phyloP scores from a whole-genome alignment of 2,797 vertebrate genomes.

The Eulemur mongoz region DNA sequence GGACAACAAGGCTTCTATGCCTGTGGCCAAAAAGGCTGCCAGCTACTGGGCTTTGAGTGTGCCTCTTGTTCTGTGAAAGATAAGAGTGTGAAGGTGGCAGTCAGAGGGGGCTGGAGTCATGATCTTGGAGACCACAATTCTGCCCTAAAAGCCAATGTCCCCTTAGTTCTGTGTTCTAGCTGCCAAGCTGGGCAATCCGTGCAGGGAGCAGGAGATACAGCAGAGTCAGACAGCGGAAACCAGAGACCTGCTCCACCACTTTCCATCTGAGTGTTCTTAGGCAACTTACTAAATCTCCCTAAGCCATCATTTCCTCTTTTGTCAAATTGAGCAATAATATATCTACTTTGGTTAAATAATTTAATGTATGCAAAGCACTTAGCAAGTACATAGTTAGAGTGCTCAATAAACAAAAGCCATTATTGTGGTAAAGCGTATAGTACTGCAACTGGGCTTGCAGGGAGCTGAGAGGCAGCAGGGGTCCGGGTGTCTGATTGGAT shows the following conservation, averaged over 20 bases:
- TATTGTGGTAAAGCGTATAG: not conserved
- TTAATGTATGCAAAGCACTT: not conserved
- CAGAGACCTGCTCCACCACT: not conserved
- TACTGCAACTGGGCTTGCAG: not conserved
- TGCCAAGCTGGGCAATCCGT: not conserved
- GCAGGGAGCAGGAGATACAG: not conserved
- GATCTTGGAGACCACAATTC: not conserved
- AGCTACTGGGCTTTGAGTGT: not conserved
- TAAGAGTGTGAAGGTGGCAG: not conserved
- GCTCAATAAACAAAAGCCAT: not conserved
- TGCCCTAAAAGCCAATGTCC: not conserved
- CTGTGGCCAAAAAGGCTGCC: not conserved
- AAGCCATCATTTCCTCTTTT: conserved; percentile 33
- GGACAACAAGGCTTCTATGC: not conserved
- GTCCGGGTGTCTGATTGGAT: not conserved
- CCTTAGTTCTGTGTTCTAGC: not conserved
- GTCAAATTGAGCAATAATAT: conserved; percentile 6
- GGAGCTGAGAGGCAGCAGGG: not conserved
- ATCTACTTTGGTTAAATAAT: not conserved
- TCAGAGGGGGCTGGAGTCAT: not conserved
- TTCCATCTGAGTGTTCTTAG: not conserved
- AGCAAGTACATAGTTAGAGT: not conserved
- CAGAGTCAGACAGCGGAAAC: not conserved
- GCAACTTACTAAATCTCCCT: conserved; percentile 8
- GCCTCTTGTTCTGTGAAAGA: conserved; percentile 9